A percentile compares a stretch with the other conserved stretches of the same genome.
Conservation (phyloP, 2,888 invertebrate species). For the Encarsia formosa region DNA sequence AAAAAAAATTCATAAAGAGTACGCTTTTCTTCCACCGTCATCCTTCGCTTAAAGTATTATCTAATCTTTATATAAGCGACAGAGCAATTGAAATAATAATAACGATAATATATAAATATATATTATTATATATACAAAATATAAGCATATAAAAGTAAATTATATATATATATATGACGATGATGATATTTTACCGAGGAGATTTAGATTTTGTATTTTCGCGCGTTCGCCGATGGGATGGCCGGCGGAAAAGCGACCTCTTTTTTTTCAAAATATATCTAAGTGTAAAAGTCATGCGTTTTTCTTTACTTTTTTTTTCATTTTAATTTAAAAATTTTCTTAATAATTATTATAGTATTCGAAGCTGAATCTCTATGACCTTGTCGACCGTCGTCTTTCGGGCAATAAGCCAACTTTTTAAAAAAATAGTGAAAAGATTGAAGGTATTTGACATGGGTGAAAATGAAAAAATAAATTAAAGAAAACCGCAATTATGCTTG, state of each 20-base stretch:
- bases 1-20: neutral
- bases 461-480: no score
- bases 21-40: slow-evolving; percentile 40
- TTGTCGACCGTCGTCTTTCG: no score
- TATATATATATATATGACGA: slow-evolving; percentile 26
- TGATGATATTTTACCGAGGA: slow-evolving; percentile 46
- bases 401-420: no score
- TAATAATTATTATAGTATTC: no score
- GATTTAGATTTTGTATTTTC: slow-evolving; percentile 50
- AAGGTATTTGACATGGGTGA: no score
- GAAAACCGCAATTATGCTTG: no score
- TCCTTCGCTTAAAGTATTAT: slow-evolving; percentile 49
- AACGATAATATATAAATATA: slow-evolving; percentile 33
- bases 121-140: slow-evolving; percentile 33
- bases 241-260: slow-evolving; percentile 33
- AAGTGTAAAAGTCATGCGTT: no score
- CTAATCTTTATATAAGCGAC: slow-evolving; percentile 47
- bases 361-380: no score
- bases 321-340: no score
- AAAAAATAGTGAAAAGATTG: no score
- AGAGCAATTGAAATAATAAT: slow-evolving; percentile 46
- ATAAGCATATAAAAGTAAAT: slow-evolving; percentile 29
- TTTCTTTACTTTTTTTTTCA: no score
- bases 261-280: no score
- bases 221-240: slow-evolving; percentile 42